Percentiles rank a stretch among this genome's conserved stretches.
These are phyloP conservation scores for Heliangelus exortis DNA, from an alignment of 2,797 vertebrate species.

Conservation along the genomic window DNA sequence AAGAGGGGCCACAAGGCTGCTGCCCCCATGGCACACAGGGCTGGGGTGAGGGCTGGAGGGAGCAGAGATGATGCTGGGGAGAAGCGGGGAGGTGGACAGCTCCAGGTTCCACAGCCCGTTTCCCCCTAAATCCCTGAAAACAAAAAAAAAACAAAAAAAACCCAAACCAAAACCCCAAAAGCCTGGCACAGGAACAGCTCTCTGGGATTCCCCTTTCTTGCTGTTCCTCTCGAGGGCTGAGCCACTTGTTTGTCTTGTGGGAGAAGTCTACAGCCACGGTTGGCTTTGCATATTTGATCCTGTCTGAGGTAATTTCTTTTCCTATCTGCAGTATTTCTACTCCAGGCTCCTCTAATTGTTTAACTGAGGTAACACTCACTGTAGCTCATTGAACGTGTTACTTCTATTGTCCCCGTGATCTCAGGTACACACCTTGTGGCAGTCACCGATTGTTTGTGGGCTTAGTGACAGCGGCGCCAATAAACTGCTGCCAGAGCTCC, in stretches of 20 bases:
- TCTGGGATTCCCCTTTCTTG: background rate
- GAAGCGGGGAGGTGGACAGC: background rate
- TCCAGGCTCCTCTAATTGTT: background rate
- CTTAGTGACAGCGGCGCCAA: background rate
- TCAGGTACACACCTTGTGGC: background rate
- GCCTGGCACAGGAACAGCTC: background rate
- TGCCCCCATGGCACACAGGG: fast-evolving
- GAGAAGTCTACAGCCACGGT: constrained; percentile 40
- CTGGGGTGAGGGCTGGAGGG: background rate
- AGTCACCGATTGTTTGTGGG: background rate
- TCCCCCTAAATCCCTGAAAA: background rate
- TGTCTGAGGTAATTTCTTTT: constrained; percentile 59
- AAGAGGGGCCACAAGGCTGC: background rate
- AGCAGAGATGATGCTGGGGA: fast-evolving
- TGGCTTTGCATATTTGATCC: constrained; percentile 61
- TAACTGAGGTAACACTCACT: background rate
- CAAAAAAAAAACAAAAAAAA: background rate
- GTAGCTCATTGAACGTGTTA: background rate
- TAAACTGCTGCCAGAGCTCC: background rate
- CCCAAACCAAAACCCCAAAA: too few species aligned
- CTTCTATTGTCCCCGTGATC: background rate
- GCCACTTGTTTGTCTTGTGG: constrained; percentile 58
- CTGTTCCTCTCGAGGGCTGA: background rate
- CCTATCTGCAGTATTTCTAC: constrained; percentile 34
- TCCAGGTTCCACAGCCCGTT: background rate